Conservation (phyloP, 2,113 vertebrate genomes). For the Embiotoca jacksoni region DNA sequence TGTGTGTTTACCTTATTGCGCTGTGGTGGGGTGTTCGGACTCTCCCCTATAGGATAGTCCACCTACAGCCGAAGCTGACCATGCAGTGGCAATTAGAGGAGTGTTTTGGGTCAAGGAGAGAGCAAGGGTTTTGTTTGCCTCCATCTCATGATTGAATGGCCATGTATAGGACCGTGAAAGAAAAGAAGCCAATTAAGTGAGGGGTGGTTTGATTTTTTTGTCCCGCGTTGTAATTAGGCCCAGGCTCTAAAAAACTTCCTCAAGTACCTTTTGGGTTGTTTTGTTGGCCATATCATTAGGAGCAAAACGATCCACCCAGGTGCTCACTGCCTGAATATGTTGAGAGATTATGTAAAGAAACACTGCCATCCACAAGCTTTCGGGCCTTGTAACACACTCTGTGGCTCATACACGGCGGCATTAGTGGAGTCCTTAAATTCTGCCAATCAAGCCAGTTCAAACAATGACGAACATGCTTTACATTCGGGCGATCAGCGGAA, state of each 20-base stretch:
- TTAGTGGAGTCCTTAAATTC: conserved; percentile 65
- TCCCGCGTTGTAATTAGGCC: conserved; percentile 81
- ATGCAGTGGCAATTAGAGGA: conserved; percentile 79
- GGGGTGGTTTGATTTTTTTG: conserved; percentile 80
- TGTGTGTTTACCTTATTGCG: conserved; percentile 34
- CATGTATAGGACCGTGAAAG: conserved; percentile 78
- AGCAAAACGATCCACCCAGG: conserved; percentile 78
- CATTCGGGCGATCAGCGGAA: conserved; percentile 28
- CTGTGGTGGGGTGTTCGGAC: neutral
- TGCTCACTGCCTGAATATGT: conserved; percentile 74
- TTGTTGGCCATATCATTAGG: conserved; percentile 84
- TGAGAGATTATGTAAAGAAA: conserved; percentile 71
- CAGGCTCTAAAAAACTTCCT: conserved; percentile 73
- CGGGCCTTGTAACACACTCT: conserved; percentile 54
- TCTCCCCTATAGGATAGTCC: conserved; percentile 50
- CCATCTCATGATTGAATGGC: conserved; percentile 81
- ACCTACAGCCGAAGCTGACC: conserved; percentile 70
- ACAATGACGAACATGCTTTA: conserved; percentile 49
- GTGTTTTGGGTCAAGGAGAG: conserved; percentile 81
- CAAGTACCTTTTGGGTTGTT: conserved; percentile 81
- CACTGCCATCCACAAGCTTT: conserved; percentile 48
- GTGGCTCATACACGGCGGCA: conserved; percentile 41
- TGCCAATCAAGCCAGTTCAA: conserved; percentile 56
- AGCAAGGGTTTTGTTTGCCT: conserved; percentile 83
- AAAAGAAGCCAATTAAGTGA: conserved; percentile 84